Base-by-base conservation (phyloP, 2,797 vertebrate genomes). In the Pangasius larnaudii region DNA sequence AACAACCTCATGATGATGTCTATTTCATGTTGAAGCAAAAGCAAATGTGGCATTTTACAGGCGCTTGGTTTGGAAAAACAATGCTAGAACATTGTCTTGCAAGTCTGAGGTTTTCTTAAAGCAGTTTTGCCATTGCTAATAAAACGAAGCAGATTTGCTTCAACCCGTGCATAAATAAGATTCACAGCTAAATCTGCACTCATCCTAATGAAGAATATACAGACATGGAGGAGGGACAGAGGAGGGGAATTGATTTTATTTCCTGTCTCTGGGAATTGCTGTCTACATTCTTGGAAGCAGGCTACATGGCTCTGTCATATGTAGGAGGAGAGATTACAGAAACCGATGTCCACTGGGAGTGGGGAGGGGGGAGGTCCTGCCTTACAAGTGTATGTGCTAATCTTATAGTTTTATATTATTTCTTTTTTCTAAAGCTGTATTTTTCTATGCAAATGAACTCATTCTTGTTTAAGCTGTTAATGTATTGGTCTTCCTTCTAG, bases 191-290 rank as follows among this genome's bases (percentile, higher is more conserved):
- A 93, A 94, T 94, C 93, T 95, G 91, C 81, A 85, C 85, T 93
- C 92, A 91, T 93, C 92, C 94, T 95, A 95, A 96, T 95, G 91
- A 94, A 95, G 94, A 92, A 67, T 63, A 36, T 86, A 36, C n/a
- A 94, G 92, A 93, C 90, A 92, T 91, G 88, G 93, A 88, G 86
- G 65, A 80, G 81, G 2, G 42, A 74, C 67, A 18, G 51, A 24
- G 67, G 92, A 91, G 89, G 91, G 71, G 91, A 91, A 92, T 92
- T 95, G 94, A 95, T 96, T 96, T 95, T 91, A 95, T 95, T 96
- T 95, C 93, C 95, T 94, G 93, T 89, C 61, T 85, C 61, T 88
- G 49, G n/a, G 71, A 85, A 89, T 91, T 94, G 92, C 92, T 93
- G 92, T 89, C 90, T 85, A 89, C 90, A 89, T 92, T 91, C 92